These are phyloP conservation scores for Conistra vaccinii DNA, from an alignment of 2,888 invertebrate species.

Conservation along the genomic window DNA sequence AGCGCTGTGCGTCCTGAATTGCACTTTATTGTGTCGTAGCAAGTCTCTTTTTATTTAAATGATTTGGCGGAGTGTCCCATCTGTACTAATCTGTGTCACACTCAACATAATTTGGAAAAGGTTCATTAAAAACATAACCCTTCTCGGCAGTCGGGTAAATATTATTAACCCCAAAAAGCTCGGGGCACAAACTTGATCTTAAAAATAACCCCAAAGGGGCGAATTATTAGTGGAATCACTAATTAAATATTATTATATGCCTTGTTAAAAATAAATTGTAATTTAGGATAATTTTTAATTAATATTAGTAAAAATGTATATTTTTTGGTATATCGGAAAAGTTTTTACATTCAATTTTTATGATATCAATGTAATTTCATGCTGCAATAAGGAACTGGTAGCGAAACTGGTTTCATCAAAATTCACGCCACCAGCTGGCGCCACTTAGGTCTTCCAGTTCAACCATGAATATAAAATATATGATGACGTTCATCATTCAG, in stretches of 20 bases:
- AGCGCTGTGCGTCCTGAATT: too few species aligned
- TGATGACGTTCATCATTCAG: too few species aligned
- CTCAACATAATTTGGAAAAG: neutral
- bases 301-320: constrained; percentile 56
- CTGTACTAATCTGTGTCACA: too few species aligned
- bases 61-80: too few species aligned
- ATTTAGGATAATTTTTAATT: constrained; percentile 51
- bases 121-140: neutral
- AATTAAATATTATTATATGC: constrained; percentile 56
- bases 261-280: constrained; percentile 59
- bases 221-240: constrained; percentile 39
- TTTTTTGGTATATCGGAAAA: constrained; percentile 56
- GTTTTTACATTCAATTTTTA: constrained; percentile 20
- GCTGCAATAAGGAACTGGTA: neutral
- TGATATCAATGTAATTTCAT: constrained; percentile 1
- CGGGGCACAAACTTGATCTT: constrained; percentile 44
- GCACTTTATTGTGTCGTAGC: too few species aligned
- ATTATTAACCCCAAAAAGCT: neutral
- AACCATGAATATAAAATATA: too few species aligned
- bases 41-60: too few species aligned
- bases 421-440: too few species aligned
- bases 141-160: neutral
- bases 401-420: too few species aligned
- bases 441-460: too few species aligned
- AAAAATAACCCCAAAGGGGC: constrained; percentile 34